Evolutionary conservation across 2,888 invertebrate species (phyloP).

Genomic region (Crematogaster levior): DNA sequence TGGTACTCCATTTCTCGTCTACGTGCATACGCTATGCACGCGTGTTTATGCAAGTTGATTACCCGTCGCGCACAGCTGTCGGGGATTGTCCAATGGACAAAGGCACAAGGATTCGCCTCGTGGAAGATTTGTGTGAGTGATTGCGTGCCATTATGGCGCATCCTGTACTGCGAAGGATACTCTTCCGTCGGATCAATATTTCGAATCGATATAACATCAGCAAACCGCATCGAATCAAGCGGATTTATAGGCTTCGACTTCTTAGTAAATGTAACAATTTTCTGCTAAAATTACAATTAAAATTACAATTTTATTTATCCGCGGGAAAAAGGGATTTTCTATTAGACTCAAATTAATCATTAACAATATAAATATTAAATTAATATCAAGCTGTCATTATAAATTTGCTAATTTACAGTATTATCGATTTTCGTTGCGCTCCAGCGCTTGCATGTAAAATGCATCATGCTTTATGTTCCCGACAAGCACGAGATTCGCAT

Average conservation of each 20-base stretch:
- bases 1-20: conserved; percentile 23
- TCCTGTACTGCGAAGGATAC: conserved; percentile 26
- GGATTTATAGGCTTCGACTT: neutral
- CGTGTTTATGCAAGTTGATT: conserved; percentile 56
- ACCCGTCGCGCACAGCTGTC: conserved; percentile 52
- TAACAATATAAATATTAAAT: neutral
- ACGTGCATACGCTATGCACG: conserved; percentile 34
- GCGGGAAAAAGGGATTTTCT: neutral
- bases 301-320: neutral
- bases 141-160: conserved; percentile 29
- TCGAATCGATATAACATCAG: neutral
- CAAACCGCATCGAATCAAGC: neutral
- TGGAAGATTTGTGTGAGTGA: conserved; percentile 47
- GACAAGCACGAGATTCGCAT: conserved; percentile 43
- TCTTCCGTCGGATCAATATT: conserved; percentile 32
- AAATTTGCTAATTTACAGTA: conserved; percentile 26
- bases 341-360: neutral
- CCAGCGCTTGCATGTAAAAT: conserved; percentile 14
- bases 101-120: conserved; percentile 44
- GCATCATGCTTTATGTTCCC: conserved; percentile 40
- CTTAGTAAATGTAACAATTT: neutral
- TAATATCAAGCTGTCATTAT: neutral
- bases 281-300: neutral
- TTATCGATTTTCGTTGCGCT: conserved; percentile 27
- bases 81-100: conserved; percentile 47